Evolutionary conservation across 1,140 invertebrate genomes (phyloP).

Genomic region (Drosophila watanabei): DNA sequence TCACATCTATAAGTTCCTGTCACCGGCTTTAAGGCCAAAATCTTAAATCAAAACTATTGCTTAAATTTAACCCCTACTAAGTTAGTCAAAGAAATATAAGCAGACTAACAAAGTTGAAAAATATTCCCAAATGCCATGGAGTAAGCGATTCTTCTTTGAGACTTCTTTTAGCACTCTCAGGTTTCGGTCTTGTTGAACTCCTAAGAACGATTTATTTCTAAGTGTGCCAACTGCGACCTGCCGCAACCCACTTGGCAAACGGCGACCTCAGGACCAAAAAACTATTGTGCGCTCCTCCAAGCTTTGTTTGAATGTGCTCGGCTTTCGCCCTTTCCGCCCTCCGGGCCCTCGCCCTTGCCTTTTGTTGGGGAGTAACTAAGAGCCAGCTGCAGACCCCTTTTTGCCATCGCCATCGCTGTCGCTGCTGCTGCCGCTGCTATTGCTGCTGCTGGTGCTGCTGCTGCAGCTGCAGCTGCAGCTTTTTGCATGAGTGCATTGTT

Average conservation of each 20-base stretch:
- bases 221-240: conserved; percentile 34
- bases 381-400: conserved; percentile 51
- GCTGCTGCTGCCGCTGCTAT: conserved; percentile 7
- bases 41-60: not conserved
- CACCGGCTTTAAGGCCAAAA: not conserved
- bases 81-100: not conserved
- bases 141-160: conserved; percentile 5
- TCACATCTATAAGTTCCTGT: not conserved
- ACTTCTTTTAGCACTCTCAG: conserved; percentile 7
- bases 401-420: conserved; percentile 24
- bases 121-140: not conserved
- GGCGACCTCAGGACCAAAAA: conserved; percentile 60
- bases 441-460: conserved; percentile 1
- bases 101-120: not conserved
- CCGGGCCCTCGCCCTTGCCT: conserved; percentile 12
- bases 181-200: conserved; percentile 12
- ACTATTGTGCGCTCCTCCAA: conserved; percentile 67
- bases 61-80: not conserved
- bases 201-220: conserved; percentile 29
- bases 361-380: conserved; percentile 44
- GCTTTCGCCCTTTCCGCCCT: conserved; percentile 37
- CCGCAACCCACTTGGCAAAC: conserved; percentile 46
- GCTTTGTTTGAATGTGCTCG: conserved; percentile 70
- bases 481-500: conserved; percentile 74
- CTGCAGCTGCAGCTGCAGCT: conserved; percentile 49